Evolutionary conservation across 2,888 invertebrate species (phyloP), one percentile per base, ranked within the genome.

Genomic region (Latrodectus hesperus): DNA sequence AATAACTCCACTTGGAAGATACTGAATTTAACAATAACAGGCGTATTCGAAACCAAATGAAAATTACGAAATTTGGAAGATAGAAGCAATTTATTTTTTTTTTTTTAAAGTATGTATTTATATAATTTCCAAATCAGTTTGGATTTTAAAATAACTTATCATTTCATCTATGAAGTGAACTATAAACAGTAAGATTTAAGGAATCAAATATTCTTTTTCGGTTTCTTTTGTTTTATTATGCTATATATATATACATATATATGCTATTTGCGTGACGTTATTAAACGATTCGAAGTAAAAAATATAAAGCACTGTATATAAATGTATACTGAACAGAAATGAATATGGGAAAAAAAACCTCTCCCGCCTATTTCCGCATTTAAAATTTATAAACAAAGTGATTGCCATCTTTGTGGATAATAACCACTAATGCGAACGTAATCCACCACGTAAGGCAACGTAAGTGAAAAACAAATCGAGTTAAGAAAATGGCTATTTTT

Each of bases 301-400:
- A 67, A 74, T 26, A 60, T 60, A 11, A 38, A 60, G 60, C n/a
- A 6, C 0, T n/a, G 60, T n/a, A 60, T 38, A 38, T 60, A 60
- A 60, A 60, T 60, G 6, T 60, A 60, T 38, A n/a, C 60, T 60
- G n/a, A 11, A 60, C 38, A 4, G 38, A 51, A 53, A 1, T 12
- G 53, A 53, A 17, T n/a, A 55, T 26, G 9, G 60, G 38, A 51
- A 80, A 80, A 80, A 60, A 64, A 71, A 12, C 26, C 38, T 52
- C 11, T 26, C 68, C 80, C 76, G 22, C 51, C 75, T 75, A 86
- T 80, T 75, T 70, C 73, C 77, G 77, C 86, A 87, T 87, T 87
- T 72, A 87, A 87, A 87, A 87, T 87, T 87, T 87, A 87, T 87
- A 87, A 87, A 81, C 81, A 87, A 80, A 67, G 77, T 72, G 71